phyloP scores from a whole-genome alignment of 2,888 invertebrate species.

The Microplitis deprimator region DNA sequence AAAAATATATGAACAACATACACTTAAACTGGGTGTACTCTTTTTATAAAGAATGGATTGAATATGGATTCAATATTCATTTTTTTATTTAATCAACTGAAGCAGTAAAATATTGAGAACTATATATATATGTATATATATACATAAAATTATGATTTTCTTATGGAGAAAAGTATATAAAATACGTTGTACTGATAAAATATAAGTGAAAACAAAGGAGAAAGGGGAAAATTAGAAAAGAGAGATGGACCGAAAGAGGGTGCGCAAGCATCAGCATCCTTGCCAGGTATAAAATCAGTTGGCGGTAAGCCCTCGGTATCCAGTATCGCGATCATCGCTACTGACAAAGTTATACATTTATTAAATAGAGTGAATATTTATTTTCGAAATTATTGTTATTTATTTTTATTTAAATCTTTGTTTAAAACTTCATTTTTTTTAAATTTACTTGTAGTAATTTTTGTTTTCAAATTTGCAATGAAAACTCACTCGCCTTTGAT shows the following conservation, averaged over 20 bases:
- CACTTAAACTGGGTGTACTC: neutral
- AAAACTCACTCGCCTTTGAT: slow-evolving; percentile 51
- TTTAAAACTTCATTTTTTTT: neutral
- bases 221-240: slow-evolving; percentile 30
- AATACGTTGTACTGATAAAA: neutral
- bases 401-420: neutral
- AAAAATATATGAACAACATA: neutral
- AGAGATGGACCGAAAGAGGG: slow-evolving; percentile 42
- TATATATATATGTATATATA: neutral
- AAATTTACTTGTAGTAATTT: neutral
- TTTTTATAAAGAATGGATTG: neutral
- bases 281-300: slow-evolving; percentile 62
- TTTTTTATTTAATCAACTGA: neutral
- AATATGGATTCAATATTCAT: neutral
- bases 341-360: slow-evolving; percentile 31
- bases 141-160: neutral
- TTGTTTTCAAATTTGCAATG: slow-evolving; percentile 47
- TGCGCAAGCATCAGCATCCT: slow-evolving; percentile 47
- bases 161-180: neutral
- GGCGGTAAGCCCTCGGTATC: slow-evolving; percentile 55
- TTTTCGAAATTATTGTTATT: neutral
- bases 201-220: slow-evolving; percentile 32
- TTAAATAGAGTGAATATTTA: neutral
- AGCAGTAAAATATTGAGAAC: neutral
- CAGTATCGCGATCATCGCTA: slow-evolving; percentile 56